These are phyloP conservation scores for Fragum fragum DNA, from an alignment of 2,888 invertebrate species.

Conservation along the genomic window DNA sequence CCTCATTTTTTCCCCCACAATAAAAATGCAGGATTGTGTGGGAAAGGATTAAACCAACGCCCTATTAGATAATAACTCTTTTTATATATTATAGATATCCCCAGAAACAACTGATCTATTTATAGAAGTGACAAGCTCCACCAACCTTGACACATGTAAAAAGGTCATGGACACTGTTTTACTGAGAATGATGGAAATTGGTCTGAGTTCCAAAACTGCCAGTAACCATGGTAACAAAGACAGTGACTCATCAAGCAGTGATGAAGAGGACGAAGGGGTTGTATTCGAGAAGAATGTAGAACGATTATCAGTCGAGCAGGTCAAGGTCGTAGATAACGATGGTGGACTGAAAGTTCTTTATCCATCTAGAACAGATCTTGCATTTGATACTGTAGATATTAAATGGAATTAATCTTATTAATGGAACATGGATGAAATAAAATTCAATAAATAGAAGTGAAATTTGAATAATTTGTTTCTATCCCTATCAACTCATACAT, in stretches of 20 bases:
- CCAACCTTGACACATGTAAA: conserved; percentile 90
- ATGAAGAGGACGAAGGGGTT: conserved; percentile 51
- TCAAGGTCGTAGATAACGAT: conserved; percentile 91
- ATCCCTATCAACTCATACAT: too few relatives aligned
- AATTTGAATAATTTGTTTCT: neutral
- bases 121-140: conserved; percentile 92
- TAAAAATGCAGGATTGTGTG: too few relatives aligned
- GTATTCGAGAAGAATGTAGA: conserved; percentile 67
- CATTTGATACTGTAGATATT: conserved; percentile 26
- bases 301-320: conserved; percentile 89
- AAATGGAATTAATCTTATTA: conserved; percentile 13
- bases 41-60: too few relatives aligned
- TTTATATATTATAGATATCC: conserved; percentile 89
- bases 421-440: too few relatives aligned
- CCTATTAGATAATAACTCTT: too few relatives aligned
- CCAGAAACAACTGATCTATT: conserved; percentile 90
- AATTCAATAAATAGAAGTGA: neutral
- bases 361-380: conserved; percentile 92
- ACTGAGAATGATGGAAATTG: conserved; percentile 89
- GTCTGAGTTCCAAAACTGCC: conserved; percentile 80
- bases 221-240: conserved; percentile 17
- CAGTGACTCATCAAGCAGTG: conserved; percentile 51
- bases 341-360: conserved; percentile 92
- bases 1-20: too few relatives aligned
- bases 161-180: conserved; percentile 91